Conservation (phyloP, 2,888 invertebrate species). For the Drosophila putrida region DNA sequence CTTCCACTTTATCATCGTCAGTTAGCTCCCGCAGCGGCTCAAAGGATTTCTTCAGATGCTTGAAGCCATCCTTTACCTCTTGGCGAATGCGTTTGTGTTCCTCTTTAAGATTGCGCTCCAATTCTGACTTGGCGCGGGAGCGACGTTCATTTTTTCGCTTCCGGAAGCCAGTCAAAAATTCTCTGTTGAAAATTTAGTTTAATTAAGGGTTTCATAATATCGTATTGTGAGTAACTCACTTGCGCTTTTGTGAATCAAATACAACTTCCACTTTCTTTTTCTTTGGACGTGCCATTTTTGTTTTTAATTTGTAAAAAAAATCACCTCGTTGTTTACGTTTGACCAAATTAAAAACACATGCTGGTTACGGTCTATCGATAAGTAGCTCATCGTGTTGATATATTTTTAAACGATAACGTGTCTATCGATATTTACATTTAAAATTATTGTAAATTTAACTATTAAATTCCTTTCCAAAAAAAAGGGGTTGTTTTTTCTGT, state of each 20-base stretch:
- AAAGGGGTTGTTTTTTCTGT: no score
- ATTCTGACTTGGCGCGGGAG: constrained; percentile 90
- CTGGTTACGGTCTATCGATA: background rate
- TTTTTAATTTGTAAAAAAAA: constrained; percentile 1
- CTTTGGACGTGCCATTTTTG: constrained; percentile 72
- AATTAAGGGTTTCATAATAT: background rate
- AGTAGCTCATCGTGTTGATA: no score
- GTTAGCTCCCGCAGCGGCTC: constrained; percentile 88
- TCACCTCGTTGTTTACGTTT: constrained; percentile 58
- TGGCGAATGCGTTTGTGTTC: constrained; percentile 91
- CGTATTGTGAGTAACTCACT: constrained; percentile 84
- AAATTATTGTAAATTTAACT: no score
- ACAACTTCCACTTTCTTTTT: constrained; percentile 85
- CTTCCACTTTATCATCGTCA: constrained; percentile 76
- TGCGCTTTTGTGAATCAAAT: constrained; percentile 88
- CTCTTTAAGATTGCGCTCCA: constrained; percentile 90
- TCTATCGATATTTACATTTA: no score
- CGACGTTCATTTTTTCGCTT: constrained; percentile 92
- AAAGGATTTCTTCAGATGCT: constrained; percentile 90
- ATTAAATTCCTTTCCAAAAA: no score
- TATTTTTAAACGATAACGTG: no score
- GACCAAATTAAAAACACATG: constrained; percentile 35
- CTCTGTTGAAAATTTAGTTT: constrained; percentile 86
- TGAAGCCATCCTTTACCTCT: constrained; percentile 92
- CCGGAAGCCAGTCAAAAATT: constrained; percentile 92